Percentiles rank a stretch among this genome's conserved stretches.
These are phyloP conservation scores for Euschistus heros DNA, from an alignment of 1,140 invertebrate genomes.

Conservation along the genomic window DNA sequence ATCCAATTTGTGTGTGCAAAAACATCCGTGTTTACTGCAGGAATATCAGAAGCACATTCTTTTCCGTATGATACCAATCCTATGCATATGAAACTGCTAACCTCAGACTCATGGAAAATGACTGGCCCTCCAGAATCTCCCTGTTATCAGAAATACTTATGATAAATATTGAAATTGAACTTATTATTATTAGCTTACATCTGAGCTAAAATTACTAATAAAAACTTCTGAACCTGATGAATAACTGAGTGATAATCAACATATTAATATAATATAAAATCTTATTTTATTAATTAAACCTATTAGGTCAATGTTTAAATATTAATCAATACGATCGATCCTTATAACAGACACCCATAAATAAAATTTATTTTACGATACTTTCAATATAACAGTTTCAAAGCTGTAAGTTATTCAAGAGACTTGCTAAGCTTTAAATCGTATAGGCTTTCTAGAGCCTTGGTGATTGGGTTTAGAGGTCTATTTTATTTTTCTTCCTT, in stretches of 20 bases:
- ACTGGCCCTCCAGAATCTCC: conserved; percentile 59
- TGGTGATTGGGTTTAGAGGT: too few species aligned
- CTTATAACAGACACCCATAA: too few species aligned
- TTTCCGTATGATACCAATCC: conserved; percentile 48
- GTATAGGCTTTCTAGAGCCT: too few species aligned
- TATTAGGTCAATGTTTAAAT: background rate
- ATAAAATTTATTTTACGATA: too few species aligned
- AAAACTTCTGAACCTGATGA: background rate
- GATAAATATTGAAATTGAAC: background rate
- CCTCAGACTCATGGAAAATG: conserved; percentile 42
- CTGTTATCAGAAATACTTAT: conserved; percentile 34
- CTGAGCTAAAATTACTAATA: background rate
- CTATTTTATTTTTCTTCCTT: too few species aligned
- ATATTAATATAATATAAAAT: background rate
- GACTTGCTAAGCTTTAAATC: too few species aligned
- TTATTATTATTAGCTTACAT: background rate
- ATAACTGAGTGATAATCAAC: background rate
- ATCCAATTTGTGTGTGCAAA: conserved; percentile 45
- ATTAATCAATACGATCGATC: background rate
- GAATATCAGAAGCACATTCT: conserved; percentile 38
- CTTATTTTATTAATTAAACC: background rate
- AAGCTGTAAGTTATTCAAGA: too few species aligned
- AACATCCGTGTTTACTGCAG: conserved; percentile 43
- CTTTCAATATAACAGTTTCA: too few species aligned
- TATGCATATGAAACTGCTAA: conserved; percentile 36